Base-by-base conservation (phyloP, 2,888 invertebrate species). In the Eristalis arbustorum region DNA sequence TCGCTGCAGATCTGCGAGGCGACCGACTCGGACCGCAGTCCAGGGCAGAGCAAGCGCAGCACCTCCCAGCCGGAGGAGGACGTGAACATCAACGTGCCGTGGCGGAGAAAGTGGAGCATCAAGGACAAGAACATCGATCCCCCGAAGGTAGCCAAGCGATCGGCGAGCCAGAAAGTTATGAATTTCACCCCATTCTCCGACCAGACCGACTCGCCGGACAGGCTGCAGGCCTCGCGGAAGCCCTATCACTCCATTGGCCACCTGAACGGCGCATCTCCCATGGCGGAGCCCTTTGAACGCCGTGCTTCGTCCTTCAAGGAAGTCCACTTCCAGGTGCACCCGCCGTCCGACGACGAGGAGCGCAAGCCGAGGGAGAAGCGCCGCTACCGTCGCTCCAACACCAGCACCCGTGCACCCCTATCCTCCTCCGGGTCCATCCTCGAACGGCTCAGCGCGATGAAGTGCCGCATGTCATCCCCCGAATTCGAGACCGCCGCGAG, bases 371-470 rank as follows among this genome's bases (percentile, higher is more conserved):
- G 90, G 0, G 91, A 91, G 49, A 92, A 91, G 88, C 90, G 91
- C 11, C 91, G 92, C 76, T 91, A 90, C 84, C 91, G 91, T 0
- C 91, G 92, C 42, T 90, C 92, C 13, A 91, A 91, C 6, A 91
- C 91, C 66, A 90, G 88, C 11, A 87, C 89, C 11, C 88, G 88
- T n/a, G 88, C 90, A 61, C 78, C 90, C 64, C 72, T 84, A 6
- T 89, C 89, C 11, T 89, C 89, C 10, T 90, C 91, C 4, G 88
- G 88, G 14, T 92, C 93, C 14, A 93, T 93, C 13, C 83, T 93
- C 57, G 92, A 92, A 88, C 89, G 92, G 3, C 90, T 92, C 22
- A 93, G 93, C 79, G 90, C 90, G 68, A 90, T 91, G 75, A 92
- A 91, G 62, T 91, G 91, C 0, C 90, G 91, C 0, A 90, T 91